Conservation (phyloP, 1,140 invertebrate genomes). For the Andrena cerasifolii region DNA sequence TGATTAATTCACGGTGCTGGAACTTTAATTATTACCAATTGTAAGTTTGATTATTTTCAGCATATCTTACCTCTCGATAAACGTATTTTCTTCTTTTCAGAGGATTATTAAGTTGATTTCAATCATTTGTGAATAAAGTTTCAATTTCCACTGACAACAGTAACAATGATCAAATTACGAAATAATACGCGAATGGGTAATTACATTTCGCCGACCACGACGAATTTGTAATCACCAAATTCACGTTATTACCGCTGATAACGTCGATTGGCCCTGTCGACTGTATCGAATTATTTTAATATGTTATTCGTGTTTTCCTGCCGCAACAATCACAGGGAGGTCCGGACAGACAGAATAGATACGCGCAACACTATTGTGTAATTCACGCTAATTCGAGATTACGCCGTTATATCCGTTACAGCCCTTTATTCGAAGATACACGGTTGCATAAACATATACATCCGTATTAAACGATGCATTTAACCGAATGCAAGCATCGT, state of each 20-base stretch:
- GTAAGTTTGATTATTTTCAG: not conserved
- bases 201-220: slow-evolving; percentile 25
- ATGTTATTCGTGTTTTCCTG: slow-evolving; percentile 45
- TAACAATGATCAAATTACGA: not conserved
- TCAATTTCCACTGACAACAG: not conserved
- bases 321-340: slow-evolving; percentile 23
- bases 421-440: slow-evolving; percentile 41
- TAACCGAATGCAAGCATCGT: slow-evolving; percentile 35
- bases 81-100: not conserved
- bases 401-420: slow-evolving; percentile 30
- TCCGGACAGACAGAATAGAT: slow-evolving; percentile 49
- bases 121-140: not conserved
- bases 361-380: slow-evolving; percentile 36
- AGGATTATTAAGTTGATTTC: too few relatives aligned
- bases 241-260: slow-evolving; percentile 23
- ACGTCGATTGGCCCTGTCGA: slow-evolving; percentile 19
- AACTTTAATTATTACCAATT: not conserved
- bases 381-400: slow-evolving; percentile 64
- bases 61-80: not conserved
- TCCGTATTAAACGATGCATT: slow-evolving; percentile 47
- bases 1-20: too few relatives aligned
- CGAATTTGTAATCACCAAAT: slow-evolving; percentile 36
- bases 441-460: slow-evolving; percentile 48
- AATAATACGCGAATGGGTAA: not conserved
- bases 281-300: slow-evolving; percentile 48